Evolutionary conservation across 2,797 vertebrate species (phyloP), one percentile per base, ranked within the genome.

Genomic region (Anguilla obscura): DNA sequence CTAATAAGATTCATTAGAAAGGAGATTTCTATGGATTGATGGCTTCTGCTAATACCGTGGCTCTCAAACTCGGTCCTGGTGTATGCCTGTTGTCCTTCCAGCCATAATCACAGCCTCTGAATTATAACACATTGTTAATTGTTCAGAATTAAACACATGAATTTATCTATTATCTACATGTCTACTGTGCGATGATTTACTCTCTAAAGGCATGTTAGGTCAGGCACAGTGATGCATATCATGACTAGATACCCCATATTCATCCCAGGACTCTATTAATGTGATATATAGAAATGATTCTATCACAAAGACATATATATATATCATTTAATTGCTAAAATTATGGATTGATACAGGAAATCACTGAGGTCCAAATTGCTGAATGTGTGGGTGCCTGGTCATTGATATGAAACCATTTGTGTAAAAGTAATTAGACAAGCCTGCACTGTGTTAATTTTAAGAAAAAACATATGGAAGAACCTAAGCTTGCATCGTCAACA

Each of bases 351-450:
- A 54, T 54, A 54, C 9, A 54, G 52, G 12, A 54, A 54, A 54
- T 54, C 8, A 10, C 8, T 54, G 9, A 2, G 52, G 9, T 54
- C 52, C 12, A 14, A 54, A 54, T 14, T 14, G 52, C 12, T 54
- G 52, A 54, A 54, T 10, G 12, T 10, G 12, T 54, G 50, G 50
- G 10, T 52, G 50, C 50, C 24, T 50, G n/a, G 48, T 76, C 24
- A 48, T 36, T 14, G 69, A 48, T 36, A 56, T 74, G 33, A 74
- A n/a, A n/a, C 69, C 33, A n/a, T 24, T 33, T 33, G 24, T 74
- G 69, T 52, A 52, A 52, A 52, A 52, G 33, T 74, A 74, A 74
- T n/a, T 27, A 74, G 69, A 74, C 69, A n/a, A 86, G 40, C 40
- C 40, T 45, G 40, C 40, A 45, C 40, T 45, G 40, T 45, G 40